These are phyloP conservation scores for Torymus auratus DNA, from an alignment of 2,888 invertebrate species.

Conservation along the genomic window DNA sequence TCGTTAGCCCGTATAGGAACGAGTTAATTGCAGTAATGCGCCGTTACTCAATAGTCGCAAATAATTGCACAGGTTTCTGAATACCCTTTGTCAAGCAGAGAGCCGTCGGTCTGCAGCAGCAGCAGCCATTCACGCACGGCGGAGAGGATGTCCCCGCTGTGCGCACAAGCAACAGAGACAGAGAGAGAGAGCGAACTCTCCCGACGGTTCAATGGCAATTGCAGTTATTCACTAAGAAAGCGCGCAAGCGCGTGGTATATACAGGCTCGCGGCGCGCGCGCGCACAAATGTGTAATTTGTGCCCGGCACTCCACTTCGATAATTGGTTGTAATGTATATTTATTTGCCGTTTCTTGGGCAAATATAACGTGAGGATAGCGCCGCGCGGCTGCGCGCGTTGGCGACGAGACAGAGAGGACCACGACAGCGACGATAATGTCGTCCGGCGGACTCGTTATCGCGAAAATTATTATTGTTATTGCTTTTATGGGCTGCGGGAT, in stretches of 20 bases:
- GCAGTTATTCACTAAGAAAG: conserved; percentile 46
- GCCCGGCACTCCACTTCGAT: conserved; percentile 19
- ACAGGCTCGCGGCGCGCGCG: background rate
- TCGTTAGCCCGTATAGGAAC: conserved; percentile 35
- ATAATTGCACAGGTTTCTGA: conserved; percentile 51
- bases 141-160: conserved; percentile 16
- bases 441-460: too few relatives aligned
- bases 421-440: too few relatives aligned
- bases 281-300: background rate
- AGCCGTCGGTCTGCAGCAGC: background rate
- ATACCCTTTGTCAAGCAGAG: conserved; percentile 42
- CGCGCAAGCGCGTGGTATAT: conserved; percentile 13
- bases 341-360: conserved; percentile 2
- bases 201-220: conserved; percentile 20
- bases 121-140: conserved; percentile 7
- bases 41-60: conserved; percentile 43
- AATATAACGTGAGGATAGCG: conserved; percentile 4
- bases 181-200: background rate
- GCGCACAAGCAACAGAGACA: too few relatives aligned
- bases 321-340: conserved; percentile 27
- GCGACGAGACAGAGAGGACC: too few relatives aligned
- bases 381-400: too few relatives aligned
- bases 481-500: too few relatives aligned
- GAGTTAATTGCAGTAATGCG: conserved; percentile 54
- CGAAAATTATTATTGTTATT: too few relatives aligned